Evolutionary conservation across 2,888 invertebrate genomes (phyloP).

Genomic region (Tuta absoluta): DNA sequence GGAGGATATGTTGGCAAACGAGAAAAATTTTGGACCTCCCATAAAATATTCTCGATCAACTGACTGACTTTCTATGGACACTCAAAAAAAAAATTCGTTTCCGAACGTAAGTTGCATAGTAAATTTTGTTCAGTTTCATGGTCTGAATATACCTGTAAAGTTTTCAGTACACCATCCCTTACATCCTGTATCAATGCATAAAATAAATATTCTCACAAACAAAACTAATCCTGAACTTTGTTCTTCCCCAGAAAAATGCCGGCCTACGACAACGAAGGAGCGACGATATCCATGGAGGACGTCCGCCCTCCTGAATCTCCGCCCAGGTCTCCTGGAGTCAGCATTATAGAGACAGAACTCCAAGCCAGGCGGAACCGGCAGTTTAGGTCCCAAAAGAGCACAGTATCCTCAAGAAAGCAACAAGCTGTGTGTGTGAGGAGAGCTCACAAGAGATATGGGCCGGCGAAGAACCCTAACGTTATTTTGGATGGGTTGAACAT

Average conservation of each 20-base stretch:
- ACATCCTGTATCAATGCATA: no score
- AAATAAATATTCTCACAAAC: background rate
- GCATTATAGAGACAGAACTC: slow-evolving; percentile 61
- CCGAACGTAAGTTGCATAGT: no score
- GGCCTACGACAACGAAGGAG: slow-evolving; percentile 76
- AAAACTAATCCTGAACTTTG: background rate
- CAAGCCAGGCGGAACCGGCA: slow-evolving; percentile 56
- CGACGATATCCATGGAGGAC: slow-evolving; percentile 74
- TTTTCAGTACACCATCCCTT: no score
- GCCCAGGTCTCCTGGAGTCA: slow-evolving; percentile 48
- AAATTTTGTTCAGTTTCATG: no score
- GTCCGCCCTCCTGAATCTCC: slow-evolving; percentile 51
- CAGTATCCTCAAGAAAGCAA: slow-evolving; percentile 85
- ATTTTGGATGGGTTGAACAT: slow-evolving; percentile 94
- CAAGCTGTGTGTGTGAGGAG: slow-evolving; percentile 92
- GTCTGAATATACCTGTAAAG: no score
- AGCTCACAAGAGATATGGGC: slow-evolving; percentile 92
- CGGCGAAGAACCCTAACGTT: slow-evolving; percentile 88
- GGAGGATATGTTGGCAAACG: no score
- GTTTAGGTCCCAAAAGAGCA: slow-evolving; percentile 84
- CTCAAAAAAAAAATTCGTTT: no score
- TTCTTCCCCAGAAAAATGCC: slow-evolving; percentile 62
- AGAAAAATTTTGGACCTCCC: no score
- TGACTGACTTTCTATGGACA: no score
- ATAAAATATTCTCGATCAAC: no score